Percentiles rank a stretch among this genome's conserved stretches.
These are phyloP conservation scores for Gila orcuttii DNA, from an alignment of 2,113 vertebrate species.

Conservation along the genomic window DNA sequence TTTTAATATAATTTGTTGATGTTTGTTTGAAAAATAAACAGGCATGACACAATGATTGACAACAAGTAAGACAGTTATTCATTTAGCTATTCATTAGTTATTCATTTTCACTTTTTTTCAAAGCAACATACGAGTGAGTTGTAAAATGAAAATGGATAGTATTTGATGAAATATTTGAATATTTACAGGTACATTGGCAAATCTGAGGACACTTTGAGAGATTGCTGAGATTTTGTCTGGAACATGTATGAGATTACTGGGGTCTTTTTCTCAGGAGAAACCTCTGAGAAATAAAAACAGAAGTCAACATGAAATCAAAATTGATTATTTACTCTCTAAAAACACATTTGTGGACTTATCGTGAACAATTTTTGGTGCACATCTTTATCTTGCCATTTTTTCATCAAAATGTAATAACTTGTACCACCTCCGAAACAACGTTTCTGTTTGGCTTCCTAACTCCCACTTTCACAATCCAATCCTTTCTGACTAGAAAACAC, in stretches of 20 bases:
- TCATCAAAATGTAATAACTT: constrained; percentile 10
- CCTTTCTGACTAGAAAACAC: not conserved
- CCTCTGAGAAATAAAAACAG: not conserved
- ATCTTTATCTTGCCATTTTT: not conserved
- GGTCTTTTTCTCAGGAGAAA: not conserved
- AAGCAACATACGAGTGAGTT: not conserved
- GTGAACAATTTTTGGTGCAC: not conserved
- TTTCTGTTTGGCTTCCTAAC: not conserved
- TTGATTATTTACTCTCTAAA: not conserved
- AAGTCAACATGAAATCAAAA: not conserved
- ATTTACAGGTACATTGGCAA: not conserved
- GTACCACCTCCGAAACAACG: not conserved
- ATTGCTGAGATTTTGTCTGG: not conserved
- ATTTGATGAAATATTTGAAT: no score
- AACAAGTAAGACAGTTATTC: not conserved
- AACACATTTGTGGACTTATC: not conserved
- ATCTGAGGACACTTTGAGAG: not conserved
- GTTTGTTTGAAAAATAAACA: no score
- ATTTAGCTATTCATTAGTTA: not conserved
- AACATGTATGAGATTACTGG: not conserved
- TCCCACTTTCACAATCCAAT: constrained; percentile 4
- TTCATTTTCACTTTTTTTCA: not conserved
- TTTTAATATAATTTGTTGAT: no score
- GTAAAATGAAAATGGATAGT: not conserved
- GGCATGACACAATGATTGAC: not conserved